phyloP scores from a whole-genome alignment of 2,888 invertebrate genomes.

The Drosophila subquinaria region DNA sequence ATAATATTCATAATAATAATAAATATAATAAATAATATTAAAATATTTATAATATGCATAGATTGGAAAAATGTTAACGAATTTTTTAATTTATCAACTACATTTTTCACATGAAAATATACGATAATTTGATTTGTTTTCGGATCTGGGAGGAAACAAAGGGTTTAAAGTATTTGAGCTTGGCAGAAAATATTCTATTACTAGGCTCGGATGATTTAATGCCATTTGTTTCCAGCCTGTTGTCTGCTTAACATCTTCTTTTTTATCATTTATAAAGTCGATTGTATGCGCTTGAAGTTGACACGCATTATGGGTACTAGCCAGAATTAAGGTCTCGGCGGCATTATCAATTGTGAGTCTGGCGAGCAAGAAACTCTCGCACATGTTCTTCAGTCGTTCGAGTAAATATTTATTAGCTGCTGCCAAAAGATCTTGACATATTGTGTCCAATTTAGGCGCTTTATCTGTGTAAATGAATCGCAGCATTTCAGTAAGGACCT shows the following conservation, averaged over 20 bases:
- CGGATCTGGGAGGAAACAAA: no score
- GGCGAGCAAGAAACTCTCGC: conserved; percentile 97
- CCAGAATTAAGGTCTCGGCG: conserved; percentile 97
- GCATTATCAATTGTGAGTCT: conserved; percentile 97
- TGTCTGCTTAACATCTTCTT: conserved; percentile 99
- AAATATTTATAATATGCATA: no score
- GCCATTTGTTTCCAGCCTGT: conserved; percentile 99
- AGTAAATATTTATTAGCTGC: conserved; percentile 99
- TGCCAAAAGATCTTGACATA: conserved; percentile 98
- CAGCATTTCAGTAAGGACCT: conserved; percentile 97
- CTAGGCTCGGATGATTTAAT: conserved; percentile 97
- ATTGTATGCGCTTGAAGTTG: conserved; percentile 99
- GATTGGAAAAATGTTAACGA: no score
- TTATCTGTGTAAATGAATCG: conserved; percentile 99
- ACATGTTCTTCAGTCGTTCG: conserved; percentile 99
- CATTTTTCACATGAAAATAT: conserved; percentile 4
- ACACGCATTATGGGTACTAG: conserved; percentile 98
- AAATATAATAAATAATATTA: no score
- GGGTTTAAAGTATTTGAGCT: no score
- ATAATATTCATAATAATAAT: no score
- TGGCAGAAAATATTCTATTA: conserved; percentile 89
- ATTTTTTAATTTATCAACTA: no score
- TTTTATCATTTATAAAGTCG: conserved; percentile 99
- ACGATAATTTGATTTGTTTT: not conserved
- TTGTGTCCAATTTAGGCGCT: conserved; percentile 96